Conservation (phyloP, 2,113 vertebrate genomes). For the Theristicus caerulescens region DNA sequence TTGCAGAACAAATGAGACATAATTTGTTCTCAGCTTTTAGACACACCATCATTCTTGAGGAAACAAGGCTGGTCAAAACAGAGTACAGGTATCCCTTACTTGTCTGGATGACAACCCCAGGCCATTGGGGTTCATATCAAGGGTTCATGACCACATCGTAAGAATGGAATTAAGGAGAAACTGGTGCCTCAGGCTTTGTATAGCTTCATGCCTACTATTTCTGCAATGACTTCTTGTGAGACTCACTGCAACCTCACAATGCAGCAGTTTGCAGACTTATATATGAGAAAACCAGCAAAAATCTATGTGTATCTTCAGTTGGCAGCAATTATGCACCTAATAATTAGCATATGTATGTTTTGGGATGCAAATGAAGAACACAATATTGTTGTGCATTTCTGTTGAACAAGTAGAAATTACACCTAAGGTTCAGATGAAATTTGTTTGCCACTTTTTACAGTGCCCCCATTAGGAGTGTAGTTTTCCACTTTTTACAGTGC, state of each 20-base stretch:
- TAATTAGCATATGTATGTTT: neutral
- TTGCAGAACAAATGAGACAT: neutral
- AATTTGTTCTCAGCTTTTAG: slow-evolving; percentile 20
- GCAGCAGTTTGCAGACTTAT: neutral
- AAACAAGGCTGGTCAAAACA: neutral
- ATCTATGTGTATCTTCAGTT: neutral
- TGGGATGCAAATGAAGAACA: neutral
- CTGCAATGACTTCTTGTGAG: neutral
- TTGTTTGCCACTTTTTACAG: neutral
- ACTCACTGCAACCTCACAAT: neutral
- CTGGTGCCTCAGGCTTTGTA: neutral
- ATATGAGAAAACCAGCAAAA: neutral
- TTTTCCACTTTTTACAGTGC: neutral
- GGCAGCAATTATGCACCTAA: neutral
- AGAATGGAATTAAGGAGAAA: neutral
- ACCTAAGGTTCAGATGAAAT: neutral
- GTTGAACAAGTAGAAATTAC: neutral
- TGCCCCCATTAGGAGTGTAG: fast-evolving
- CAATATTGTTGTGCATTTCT: neutral
- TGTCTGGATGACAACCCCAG: neutral
- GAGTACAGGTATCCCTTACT: slow-evolving; percentile 14
- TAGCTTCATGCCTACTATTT: neutral
- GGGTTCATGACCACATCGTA: neutral
- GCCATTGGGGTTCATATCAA: neutral
- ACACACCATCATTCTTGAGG: neutral